A percentile compares a stretch with the other conserved stretches of the same genome.
Evolutionary conservation across 2,113 vertebrate genomes (phyloP).

Genomic region (Dasyornis broadbenti): DNA sequence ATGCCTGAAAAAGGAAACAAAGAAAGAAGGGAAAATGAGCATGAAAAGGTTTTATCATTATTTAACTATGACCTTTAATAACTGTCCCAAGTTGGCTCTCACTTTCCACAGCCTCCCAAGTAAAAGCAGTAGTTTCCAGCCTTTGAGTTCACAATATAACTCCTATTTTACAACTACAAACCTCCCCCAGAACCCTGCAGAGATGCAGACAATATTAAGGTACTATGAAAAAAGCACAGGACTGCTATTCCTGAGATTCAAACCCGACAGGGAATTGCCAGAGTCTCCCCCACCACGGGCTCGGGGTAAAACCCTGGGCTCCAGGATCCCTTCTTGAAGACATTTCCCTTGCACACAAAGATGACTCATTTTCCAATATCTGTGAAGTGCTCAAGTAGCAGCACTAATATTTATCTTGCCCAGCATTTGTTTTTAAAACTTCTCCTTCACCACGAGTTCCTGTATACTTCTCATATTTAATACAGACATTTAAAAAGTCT

Average conservation of each 20-base stretch:
- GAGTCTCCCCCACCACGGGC: background rate
- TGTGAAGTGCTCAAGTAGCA: background rate
- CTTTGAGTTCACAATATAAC: background rate
- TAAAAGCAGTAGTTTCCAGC: background rate
- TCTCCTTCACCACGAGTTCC: background rate
- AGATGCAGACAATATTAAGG: background rate
- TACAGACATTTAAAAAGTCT: background rate
- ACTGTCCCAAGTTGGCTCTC: background rate
- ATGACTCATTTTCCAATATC: background rate
- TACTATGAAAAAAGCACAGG: background rate
- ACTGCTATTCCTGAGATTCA: background rate
- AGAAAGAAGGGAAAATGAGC: background rate
- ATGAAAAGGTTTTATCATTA: background rate
- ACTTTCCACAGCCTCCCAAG: background rate
- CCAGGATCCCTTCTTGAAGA: background rate
- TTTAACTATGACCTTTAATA: background rate
- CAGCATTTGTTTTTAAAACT: conserved; percentile 27
- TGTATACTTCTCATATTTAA: background rate
- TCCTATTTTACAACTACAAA: background rate
- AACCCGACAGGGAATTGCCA: background rate
- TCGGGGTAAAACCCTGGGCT: background rate
- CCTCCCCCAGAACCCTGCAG: background rate
- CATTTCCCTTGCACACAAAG: background rate
- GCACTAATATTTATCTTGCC: conserved; percentile 24
- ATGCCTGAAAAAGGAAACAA: conserved; percentile 77